Evolutionary conservation across 2,888 invertebrate species (phyloP), one percentile per base, ranked within the genome.

Genomic region (Drosophila mettleri): DNA sequence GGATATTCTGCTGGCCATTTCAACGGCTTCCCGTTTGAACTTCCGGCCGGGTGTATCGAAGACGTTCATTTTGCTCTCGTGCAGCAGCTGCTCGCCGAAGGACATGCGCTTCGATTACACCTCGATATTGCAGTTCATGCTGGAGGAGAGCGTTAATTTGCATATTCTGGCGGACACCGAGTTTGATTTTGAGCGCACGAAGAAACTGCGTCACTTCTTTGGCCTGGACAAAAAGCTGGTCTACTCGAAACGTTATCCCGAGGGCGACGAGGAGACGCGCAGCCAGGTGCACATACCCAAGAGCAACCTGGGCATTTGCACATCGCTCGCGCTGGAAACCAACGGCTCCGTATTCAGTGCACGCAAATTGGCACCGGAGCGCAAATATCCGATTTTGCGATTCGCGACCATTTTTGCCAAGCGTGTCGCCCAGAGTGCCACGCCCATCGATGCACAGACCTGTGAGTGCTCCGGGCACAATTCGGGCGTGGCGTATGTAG

Each of bases 41-140:
- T 97, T 96, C 93, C 94, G 98, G 33, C 94, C 97, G 2, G 98
- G 96, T 0, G 97, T 96, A 24, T 95, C 97, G 0, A 96, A 97
- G 90, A 96, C 95, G 3, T 95, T 98, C 73, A 93, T 98, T 67
- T 93, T 98, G 41, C 90, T 98, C 88, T 96, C 97, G 0, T 98
- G 98, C 92, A 94, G 95, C 12, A 94, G 94, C 55, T 98, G 98
- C 91, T 94, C 95, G 72, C 93, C 94, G 5, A 91, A 92, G 39
- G 93, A 94, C 77, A 96, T 96, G 95, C 94, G 96, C 95, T 92
- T 96, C 91, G 97, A 97, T 91, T 97, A 97, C 90, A 95, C 96
- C 3, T 96, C 96, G 27, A 94, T 97, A 63, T 94, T 96, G 88
- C 96, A 97, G 93, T 95, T 95, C 77, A 93, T 98, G 89, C 93